Conservation (phyloP, 2,113 vertebrate genomes). For the Thinocorus orbignyianus region DNA sequence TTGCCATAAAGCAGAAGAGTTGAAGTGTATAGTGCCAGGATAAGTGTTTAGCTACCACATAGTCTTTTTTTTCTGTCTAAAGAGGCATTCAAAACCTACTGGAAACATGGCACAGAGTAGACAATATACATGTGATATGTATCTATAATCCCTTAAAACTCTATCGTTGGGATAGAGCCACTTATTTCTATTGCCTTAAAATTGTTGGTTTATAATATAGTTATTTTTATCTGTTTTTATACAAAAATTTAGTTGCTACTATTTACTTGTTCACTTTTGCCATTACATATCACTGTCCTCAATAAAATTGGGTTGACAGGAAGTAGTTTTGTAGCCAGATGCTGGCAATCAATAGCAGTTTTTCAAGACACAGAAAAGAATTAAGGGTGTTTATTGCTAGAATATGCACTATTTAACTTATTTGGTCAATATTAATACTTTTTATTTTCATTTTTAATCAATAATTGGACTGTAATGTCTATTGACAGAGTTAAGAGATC, state of each 20-base stretch:
- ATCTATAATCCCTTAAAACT: neutral
- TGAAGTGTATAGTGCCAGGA: neutral
- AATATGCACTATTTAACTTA: neutral
- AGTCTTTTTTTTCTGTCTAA: neutral
- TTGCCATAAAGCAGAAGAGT: neutral
- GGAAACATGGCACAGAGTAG: neutral
- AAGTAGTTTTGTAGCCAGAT: neutral
- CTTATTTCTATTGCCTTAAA: neutral
- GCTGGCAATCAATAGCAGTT: neutral
- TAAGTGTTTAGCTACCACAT: neutral
- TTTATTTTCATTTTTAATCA: conserved; percentile 9
- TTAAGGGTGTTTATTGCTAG: neutral
- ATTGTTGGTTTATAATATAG: neutral
- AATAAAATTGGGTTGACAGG: neutral
- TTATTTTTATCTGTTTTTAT: neutral
- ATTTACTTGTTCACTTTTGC: neutral
- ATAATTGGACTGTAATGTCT: neutral
- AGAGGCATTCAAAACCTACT: neutral
- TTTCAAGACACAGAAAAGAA: neutral
- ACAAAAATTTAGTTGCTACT: neutral
- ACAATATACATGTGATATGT: neutral
- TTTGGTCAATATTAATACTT: neutral
- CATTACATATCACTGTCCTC: neutral
- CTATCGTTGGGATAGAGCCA: neutral
- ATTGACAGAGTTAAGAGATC: neutral